A percentile compares a stretch with the other conserved stretches of the same genome.
These are phyloP conservation scores for Drosophila eohydei DNA, from an alignment of 2,888 invertebrate genomes.

Conservation along the genomic window DNA sequence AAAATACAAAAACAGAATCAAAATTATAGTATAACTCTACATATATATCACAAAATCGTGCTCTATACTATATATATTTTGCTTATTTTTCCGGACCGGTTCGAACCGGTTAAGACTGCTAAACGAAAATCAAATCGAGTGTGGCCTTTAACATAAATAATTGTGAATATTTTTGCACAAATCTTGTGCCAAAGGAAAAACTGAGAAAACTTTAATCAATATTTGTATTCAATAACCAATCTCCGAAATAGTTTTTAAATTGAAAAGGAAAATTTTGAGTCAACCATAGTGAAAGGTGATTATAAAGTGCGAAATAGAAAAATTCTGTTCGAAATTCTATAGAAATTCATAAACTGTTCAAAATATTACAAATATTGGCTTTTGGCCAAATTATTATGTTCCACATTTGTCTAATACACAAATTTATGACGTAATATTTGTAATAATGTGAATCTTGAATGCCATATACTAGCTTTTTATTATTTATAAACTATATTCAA, in stretches of 20 bases:
- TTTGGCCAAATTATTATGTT: conserved; percentile 40
- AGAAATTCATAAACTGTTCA: conserved; percentile 1
- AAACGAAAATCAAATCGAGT: conserved; percentile 25
- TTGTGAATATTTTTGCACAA: conserved; percentile 41
- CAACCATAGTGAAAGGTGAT: conserved; percentile 53
- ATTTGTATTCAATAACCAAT: background rate
- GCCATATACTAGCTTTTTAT: background rate
- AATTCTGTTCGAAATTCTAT: background rate
- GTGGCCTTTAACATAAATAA: conserved; percentile 37
- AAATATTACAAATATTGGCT: conserved; percentile 41
- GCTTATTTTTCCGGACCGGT: conserved; percentile 49
- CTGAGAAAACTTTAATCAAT: background rate
- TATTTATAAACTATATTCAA: background rate
- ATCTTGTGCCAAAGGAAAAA: conserved; percentile 16
- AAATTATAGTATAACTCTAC: conserved; percentile 29
- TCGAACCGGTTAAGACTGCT: conserved; percentile 54
- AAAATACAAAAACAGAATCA: conserved; percentile 23
- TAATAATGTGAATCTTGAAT: conserved; percentile 14
- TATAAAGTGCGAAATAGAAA: conserved; percentile 4
- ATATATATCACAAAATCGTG: conserved; percentile 33
- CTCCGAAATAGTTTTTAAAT: background rate
- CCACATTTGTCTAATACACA: conserved; percentile 28
- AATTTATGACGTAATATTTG: conserved; percentile 56
- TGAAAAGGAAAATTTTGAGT: background rate
- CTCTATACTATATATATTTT: conserved; percentile 14